Conservation (phyloP, 2,797 vertebrate species). For the Pterois miles region DNA sequence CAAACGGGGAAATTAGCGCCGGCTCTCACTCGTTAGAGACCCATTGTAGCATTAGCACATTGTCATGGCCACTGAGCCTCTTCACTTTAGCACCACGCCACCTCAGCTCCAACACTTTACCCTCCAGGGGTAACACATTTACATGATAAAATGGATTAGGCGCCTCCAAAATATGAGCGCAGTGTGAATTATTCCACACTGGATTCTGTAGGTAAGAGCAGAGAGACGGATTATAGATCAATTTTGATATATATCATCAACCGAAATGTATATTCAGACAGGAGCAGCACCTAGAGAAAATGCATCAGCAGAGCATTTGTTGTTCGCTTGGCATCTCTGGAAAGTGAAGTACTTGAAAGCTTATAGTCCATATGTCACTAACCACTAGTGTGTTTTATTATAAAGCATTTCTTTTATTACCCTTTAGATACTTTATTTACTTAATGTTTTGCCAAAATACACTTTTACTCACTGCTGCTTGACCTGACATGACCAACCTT, state of each 20-base stretch:
- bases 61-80: slow-evolving; percentile 64
- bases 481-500: not conserved
- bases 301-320: too few relatives aligned
- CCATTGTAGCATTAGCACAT: slow-evolving; percentile 82
- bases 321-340: too few relatives aligned
- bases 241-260: not conserved
- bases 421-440: too few relatives aligned
- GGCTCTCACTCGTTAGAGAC: slow-evolving; percentile 68
- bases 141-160: not conserved
- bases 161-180: not conserved
- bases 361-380: too few relatives aligned
- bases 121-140: slow-evolving; percentile 18
- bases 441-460: not conserved
- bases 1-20: slow-evolving; percentile 75
- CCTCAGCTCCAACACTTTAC: slow-evolving; percentile 32
- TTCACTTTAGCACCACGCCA: slow-evolving; percentile 57
- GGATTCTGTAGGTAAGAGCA: not conserved
- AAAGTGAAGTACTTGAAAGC: too few relatives aligned
- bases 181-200: not conserved
- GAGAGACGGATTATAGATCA: not conserved
- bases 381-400: too few relatives aligned
- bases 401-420: too few relatives aligned
- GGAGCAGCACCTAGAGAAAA: not conserved
- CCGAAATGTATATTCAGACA: not conserved
- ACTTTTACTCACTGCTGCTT: not conserved